Conservation (phyloP, 1,140 invertebrate genomes). For the Penaeus japonicus region DNA sequence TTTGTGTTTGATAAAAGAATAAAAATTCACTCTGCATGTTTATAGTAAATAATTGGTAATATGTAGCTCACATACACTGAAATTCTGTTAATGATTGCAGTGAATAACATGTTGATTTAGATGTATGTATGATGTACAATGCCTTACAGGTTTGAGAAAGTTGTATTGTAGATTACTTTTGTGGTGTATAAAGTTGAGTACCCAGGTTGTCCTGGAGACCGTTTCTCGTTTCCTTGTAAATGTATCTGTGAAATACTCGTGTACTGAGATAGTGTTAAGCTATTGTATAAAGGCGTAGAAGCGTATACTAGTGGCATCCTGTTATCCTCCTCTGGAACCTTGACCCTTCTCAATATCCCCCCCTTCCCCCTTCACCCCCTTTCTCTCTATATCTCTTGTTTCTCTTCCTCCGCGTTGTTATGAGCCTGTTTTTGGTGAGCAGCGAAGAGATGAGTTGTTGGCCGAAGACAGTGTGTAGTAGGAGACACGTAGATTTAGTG, state of each 20-base stretch:
- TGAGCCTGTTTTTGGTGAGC: conserved; percentile 26
- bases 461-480: conserved; percentile 30
- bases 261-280: conserved; percentile 43
- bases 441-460: conserved; percentile 4
- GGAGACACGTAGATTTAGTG: conserved; percentile 1
- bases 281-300: conserved; percentile 49
- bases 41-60: conserved; percentile 16
- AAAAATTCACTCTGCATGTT: conserved; percentile 18
- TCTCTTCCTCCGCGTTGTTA: conserved; percentile 1
- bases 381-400: neutral
- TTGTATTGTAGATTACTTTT: conserved; percentile 47
- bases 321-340: neutral
- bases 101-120: conserved; percentile 19
- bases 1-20: conserved; percentile 15
- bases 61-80: conserved; percentile 31
- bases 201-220: conserved; percentile 26
- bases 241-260: conserved; percentile 52
- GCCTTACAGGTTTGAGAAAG: conserved; percentile 47
- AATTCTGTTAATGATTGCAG: neutral
- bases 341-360: neutral
- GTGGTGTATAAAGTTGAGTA: conserved; percentile 35
- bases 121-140: conserved; percentile 43
- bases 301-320: conserved; percentile 42
- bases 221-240: conserved; percentile 46
- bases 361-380: neutral